These are phyloP conservation scores for Sarcophaga bullata DNA, from an alignment of 1,140 invertebrate species.

Conservation along the genomic window DNA sequence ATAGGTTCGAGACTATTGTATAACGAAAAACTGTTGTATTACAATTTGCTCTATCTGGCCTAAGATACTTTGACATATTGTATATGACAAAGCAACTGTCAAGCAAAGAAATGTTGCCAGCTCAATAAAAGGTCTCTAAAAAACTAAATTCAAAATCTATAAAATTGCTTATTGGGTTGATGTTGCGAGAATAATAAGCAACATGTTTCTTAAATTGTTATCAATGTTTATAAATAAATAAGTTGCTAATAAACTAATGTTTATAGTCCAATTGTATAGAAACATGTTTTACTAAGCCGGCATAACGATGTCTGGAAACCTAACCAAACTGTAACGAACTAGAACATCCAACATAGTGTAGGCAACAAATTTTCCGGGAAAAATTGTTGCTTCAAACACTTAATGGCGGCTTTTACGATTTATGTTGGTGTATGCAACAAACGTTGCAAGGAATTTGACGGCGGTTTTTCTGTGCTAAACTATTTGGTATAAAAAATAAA, in stretches of 20 bases:
- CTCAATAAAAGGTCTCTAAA: too few relatives aligned
- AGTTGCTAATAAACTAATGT: background rate
- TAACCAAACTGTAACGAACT: background rate
- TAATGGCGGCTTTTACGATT: background rate
- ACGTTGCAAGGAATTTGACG: background rate
- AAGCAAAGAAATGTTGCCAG: too few relatives aligned
- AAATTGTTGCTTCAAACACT: conserved; percentile 28
- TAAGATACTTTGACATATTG: too few relatives aligned
- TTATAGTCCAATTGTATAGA: background rate
- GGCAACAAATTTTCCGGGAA: conserved; percentile 30
- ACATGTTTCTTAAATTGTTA: background rate
- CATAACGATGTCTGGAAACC: too few relatives aligned
- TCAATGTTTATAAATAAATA: background rate
- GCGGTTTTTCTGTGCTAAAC: background rate
- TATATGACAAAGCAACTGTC: too few relatives aligned
- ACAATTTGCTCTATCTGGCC: too few relatives aligned
- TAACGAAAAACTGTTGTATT: too few relatives aligned
- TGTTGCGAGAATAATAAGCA: background rate
- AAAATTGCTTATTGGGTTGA: background rate
- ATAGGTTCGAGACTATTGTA: too few relatives aligned
- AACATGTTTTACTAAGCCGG: background rate
- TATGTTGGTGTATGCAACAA: conserved; percentile 22
- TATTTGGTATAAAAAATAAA: too few relatives aligned
- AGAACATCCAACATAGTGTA: background rate
- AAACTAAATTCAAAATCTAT: too few relatives aligned